A percentile compares a stretch with the other conserved stretches of the same genome.
Evolutionary conservation across 2,797 vertebrate species (phyloP).

Genomic region (Melanotaenia nigrans): DNA sequence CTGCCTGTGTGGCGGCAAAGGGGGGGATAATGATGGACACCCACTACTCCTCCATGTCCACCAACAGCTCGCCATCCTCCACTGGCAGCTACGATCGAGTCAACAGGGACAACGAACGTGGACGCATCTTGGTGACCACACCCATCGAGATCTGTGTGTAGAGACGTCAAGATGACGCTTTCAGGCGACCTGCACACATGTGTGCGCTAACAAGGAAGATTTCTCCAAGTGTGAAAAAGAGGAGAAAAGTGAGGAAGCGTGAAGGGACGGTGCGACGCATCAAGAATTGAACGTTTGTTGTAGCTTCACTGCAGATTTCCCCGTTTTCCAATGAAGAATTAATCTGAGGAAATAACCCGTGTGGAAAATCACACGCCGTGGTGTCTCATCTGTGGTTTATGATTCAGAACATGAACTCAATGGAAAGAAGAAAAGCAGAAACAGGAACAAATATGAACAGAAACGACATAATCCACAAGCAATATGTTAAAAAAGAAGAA

Average conservation of each 20-base stretch:
- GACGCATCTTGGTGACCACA: conserved; percentile 79
- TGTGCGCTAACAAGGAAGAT: conserved; percentile 8
- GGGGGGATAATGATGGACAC: conserved; percentile 72
- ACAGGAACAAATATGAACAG: neutral
- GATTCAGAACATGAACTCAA: conserved; percentile 12
- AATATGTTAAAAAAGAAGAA: conserved; percentile 28
- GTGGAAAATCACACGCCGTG: conserved; percentile 26
- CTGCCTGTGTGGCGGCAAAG: conserved; percentile 56
- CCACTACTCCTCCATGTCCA: conserved; percentile 75
- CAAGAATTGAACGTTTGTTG: conserved; percentile 7
- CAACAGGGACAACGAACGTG: conserved; percentile 74
- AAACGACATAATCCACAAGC: conserved; percentile 29
- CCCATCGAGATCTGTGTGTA: conserved; percentile 87
- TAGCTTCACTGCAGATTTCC: conserved; percentile 37
- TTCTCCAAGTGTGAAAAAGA: conserved; percentile 11
- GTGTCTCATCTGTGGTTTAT: conserved; percentile 23
- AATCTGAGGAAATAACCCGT: conserved; percentile 60
- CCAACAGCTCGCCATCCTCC: conserved; percentile 78
- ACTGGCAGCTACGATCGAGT: conserved; percentile 78
- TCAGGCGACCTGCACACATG: conserved; percentile 5
- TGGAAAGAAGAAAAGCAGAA: neutral
- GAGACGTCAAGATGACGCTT: neutral
- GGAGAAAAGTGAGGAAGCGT: neutral
- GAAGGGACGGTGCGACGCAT: conserved; percentile 1
- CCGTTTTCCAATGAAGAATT: conserved; percentile 63